Base-by-base conservation (phyloP, 2,888 invertebrate species). In the Patella depressa region DNA sequence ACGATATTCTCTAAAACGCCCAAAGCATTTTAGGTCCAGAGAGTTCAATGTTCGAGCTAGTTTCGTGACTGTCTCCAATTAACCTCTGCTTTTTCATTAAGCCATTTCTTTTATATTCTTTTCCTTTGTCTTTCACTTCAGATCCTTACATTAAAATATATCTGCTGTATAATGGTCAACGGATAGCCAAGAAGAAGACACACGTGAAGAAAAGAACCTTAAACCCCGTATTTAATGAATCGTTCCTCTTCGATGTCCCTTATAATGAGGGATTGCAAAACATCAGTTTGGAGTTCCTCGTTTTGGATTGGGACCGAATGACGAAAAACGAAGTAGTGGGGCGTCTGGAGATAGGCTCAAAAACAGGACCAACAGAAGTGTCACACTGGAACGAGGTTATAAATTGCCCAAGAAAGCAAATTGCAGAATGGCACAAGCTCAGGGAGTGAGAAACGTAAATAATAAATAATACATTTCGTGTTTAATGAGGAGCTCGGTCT, bases 291-390 rank as follows among this genome's bases (percentile, higher is more conserved):
- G 97, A 97, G 91, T 95, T 97, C 91, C 93, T 96, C 84, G 94
- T 97, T 79, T 94, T 98, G 72, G 98, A 99, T 93, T 98, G 98
- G 97, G 98, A 99, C 93, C 94, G 98, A 82, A 97, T 99, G 89
- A 98, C 98, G 85, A 98, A 98, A 93, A 99, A 98, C 92, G 99
- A 99, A 95, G 97, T 98, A 84, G 98, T 99, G 91, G 99, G 99
- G 29, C 94, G 98, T 87, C 93, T 98, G 92, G 97, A 98, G 92
- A 93, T 99, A 84, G 98, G 98, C 73, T 82, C 90, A 19, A 95
- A 95, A 74, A 82, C 85, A 59, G 83, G 81, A n/a, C 87, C 89
- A 29, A 87, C 87, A 24, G 88, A 88, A 75, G 81, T 86, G n/a
- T 97, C 96, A 90, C 99, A 99, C 93, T 99, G 98, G 98, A 96